A percentile compares a stretch with the other conserved stretches of the same genome.
Conservation (phyloP, 2,888 invertebrate genomes). For the Antheraea yamamai region DNA sequence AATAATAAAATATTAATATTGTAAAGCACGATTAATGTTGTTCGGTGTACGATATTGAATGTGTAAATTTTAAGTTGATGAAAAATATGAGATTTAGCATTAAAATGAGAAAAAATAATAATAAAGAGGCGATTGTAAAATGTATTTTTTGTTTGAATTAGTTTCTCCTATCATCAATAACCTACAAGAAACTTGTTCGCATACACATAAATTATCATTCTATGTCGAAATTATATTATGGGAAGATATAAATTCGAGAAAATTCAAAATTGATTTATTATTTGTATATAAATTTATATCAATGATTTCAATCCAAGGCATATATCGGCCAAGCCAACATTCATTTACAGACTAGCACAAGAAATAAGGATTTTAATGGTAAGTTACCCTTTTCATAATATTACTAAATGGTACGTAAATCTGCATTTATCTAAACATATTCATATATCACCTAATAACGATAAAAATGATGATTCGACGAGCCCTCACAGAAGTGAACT, state of each 20-base stretch:
- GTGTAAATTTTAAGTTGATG: conserved; percentile 70
- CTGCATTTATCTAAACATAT: background rate
- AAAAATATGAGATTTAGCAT: conserved; percentile 64
- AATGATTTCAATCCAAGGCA: background rate
- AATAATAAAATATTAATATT: conserved; percentile 33
- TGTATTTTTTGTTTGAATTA: conserved; percentile 54
- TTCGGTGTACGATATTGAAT: conserved; percentile 72
- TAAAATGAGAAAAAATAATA: conserved; percentile 56
- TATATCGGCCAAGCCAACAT: background rate
- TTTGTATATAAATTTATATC: background rate
- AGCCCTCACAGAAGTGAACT: background rate
- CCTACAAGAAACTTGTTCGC: background rate
- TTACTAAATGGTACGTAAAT: background rate
- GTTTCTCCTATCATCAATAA: conserved; percentile 27
- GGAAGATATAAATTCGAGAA: background rate
- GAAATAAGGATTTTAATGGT: background rate
- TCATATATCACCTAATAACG: background rate
- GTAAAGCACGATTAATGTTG: conserved; percentile 70
- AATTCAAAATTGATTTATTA: background rate
- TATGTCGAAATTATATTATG: background rate
- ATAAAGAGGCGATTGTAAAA: conserved; percentile 77
- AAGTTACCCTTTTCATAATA: background rate
- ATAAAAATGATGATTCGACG: background rate
- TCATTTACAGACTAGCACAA: background rate
- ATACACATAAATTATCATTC: background rate